These are phyloP conservation scores for Rattus norvegicus DNA, from an alignment of 2,113 vertebrate genomes.

Conservation along the genomic window GRCr8 NC_086020.1:115785501-115786000, in stretches of 20 bases:
- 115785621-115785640: background rate
- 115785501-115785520: slow-evolving; percentile 17
- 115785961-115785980: background rate
- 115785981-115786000: background rate
- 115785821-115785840: background rate
- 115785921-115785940: background rate
- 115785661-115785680: background rate
- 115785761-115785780: background rate
- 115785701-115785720: background rate
- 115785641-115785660: slow-evolving; percentile 2
- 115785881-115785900: background rate
- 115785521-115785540: slow-evolving; percentile 15
- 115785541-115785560: background rate
- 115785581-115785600: slow-evolving; percentile 13
- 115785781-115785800: background rate
- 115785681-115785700: background rate
- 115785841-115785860: background rate
- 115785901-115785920: background rate
- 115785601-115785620: background rate
- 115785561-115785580: background rate
- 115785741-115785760: background rate
- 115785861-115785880: background rate
- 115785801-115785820: background rate
- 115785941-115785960: background rate
- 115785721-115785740: background rate